Percentiles rank a stretch among this genome's conserved stretches.
phyloP scores from a whole-genome alignment of 2,888 invertebrate species.

The Autographa pulchrina region DNA sequence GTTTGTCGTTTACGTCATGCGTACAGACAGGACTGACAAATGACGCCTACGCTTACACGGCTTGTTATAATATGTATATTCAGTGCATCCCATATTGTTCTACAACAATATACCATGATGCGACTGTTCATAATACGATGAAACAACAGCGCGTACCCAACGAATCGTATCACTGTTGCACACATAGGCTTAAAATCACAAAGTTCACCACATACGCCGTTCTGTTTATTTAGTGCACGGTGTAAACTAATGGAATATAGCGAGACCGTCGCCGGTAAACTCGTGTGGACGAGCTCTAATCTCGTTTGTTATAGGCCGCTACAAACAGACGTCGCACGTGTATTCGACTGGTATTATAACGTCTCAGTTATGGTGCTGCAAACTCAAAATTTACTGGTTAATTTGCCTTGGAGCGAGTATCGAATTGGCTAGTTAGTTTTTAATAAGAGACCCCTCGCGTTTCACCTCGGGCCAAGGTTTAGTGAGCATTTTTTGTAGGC shows the following conservation, averaged over 20 bases:
- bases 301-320: conserved; percentile 43
- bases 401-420: conserved; percentile 20
- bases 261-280: conserved; percentile 18
- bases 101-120: conserved; percentile 40
- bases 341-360: conserved; percentile 39
- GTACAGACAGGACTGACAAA: conserved; percentile 35
- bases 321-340: conserved; percentile 31
- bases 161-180: conserved; percentile 17
- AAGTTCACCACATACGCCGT: conserved; percentile 8
- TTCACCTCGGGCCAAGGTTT: conserved; percentile 67
- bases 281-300: conserved; percentile 45
- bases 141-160: conserved; percentile 30
- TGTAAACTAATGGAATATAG: conserved; percentile 21
- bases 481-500: conserved; percentile 61
- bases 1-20: conserved; percentile 53
- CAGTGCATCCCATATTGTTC: conserved; percentile 46
- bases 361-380: conserved; percentile 26
- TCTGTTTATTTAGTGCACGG: conserved; percentile 17
- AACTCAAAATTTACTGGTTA: conserved; percentile 26
- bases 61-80: conserved; percentile 44
- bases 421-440: conserved; percentile 46
- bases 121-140: conserved; percentile 36
- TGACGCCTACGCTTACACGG: conserved; percentile 39
- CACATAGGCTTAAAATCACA: conserved; percentile 28
- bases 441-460: conserved; percentile 65